Base-by-base conservation (phyloP, 2,888 invertebrate genomes). In the Drosophila limbata region DNA sequence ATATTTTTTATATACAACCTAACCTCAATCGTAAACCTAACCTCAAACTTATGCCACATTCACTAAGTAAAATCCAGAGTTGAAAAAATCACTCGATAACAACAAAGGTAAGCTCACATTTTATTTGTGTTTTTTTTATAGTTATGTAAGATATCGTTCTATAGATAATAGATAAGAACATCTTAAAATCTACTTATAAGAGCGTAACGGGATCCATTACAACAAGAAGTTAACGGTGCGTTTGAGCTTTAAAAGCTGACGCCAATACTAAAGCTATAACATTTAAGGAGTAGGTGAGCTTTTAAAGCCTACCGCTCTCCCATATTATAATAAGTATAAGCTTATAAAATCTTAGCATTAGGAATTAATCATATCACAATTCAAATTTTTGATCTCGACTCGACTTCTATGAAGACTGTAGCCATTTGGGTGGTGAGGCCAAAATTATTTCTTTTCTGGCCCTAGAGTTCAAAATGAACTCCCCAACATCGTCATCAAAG, bases 101-200 rank as follows among this genome's bases (percentile, higher is more conserved):
- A 79, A 48, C 67, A 48, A 66, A 53, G 61, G 19, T 53, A 64
- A 39, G 59, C 52, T 62, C 86, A 76, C 81, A 76, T 55, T 88
- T 82, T 86, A 83, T 82, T 75, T 60, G 56, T 88, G 68, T 73
- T 19, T 55, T 55, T 19, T 50, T 50, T 8, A 33, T 53, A 37
- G 10, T 35, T 59, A 55, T 53, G 39, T 25, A 35, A 40, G 15
- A 28, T 62, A 44, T 56, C 17, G 31, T 10, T 19, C 5, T 13
- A 33, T 56, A 65, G 11, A 15, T 21, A 21, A 35, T 56, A 28
- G 40, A 57, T 35, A 51, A 62, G 45, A 73, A 77, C 44, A 76
- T 57, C 35, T 44, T 61, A 48, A 3, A 28, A 35, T 60, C 59
- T 60, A 40, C 28, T 50, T 60, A 40, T n/a, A 11, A 40, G 35